These are phyloP conservation scores for Coelopa pilipes DNA, from an alignment of 2,888 invertebrate species.

Conservation along the genomic window DNA sequence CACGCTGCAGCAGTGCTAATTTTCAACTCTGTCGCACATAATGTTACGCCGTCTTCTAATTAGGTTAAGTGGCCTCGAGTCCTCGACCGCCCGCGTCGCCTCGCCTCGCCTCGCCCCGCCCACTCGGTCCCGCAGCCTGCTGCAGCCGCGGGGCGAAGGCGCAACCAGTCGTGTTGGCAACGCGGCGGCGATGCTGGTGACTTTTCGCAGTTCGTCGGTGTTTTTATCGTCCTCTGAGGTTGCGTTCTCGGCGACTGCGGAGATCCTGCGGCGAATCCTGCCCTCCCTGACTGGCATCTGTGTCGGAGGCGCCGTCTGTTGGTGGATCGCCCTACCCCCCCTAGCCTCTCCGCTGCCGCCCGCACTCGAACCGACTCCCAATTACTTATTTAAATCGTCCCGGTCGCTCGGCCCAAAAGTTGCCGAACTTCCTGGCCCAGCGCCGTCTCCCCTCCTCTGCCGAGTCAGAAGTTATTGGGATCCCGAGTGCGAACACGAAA, in stretches of 20 bases:
- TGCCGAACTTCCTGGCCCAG: no score
- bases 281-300: no score
- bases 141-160: neutral
- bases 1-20: constrained; percentile 28
- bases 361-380: no score
- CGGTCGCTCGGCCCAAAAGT: no score
- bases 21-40: constrained; percentile 26
- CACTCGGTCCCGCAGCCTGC: neutral
- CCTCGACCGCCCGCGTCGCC: constrained; percentile 7
- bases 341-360: no score
- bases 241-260: neutral
- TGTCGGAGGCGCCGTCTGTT: no score
- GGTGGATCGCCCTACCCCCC: no score
- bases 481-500: no score
- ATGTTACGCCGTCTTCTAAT: constrained; percentile 28
- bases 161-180: constrained; percentile 11
- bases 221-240: constrained; percentile 18
- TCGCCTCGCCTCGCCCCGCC: neutral
- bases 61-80: constrained; percentile 27
- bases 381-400: no score
- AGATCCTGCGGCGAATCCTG: no score
- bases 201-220: constrained; percentile 14
- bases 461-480: no score
- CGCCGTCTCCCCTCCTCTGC: no score
- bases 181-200: constrained; percentile 4